Base-by-base conservation (phyloP, 1,140 invertebrate species). In the Thaumetopoea pityocampa region DNA sequence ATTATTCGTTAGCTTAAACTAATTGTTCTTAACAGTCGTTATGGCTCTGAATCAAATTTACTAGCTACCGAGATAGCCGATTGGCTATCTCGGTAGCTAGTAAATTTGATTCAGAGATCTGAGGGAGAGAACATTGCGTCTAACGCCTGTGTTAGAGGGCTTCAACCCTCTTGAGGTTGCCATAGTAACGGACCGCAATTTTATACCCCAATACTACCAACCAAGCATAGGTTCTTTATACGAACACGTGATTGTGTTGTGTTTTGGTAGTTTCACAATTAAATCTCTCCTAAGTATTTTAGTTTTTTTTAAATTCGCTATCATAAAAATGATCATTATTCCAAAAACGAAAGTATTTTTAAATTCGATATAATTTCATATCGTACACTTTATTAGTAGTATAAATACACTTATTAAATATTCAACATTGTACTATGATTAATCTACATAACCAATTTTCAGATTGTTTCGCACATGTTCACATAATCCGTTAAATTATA, bases 161-260 rank as follows among this genome's bases (percentile, higher is more conserved):
- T 62, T 32, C 56, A 67, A 60, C 74, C 73, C 78, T 67, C 67
- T 69, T 44, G 34, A 29, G 52, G 78, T 82, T 67, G 40, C 67
- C 44, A 72, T 82, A 51, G 68, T 48, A 68, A 82, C 78, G 51
- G 51, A 48, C 53, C 58, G 66, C 65, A 67, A 65, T 67, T 68
- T 65, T 57, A 70, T 73, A 63, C 67, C 58, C 54, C 46, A 52
- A 54, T 52, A n/a, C n/a, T n/a, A n/a, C n/a, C n/a, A n/a, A n/a
- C n/a, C 56, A 45, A 43, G 41, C 53, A 37, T 38, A 30, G 33
- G 47, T 41, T 19, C 8, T 6, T 36, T 18, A 17, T 17, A n/a
- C 11, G n/a, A 35, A 30, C 38, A 54, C 30, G 35, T 54, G 44
- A 20, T 48, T 28, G 12, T 11, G n/a, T 6, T n/a, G 6, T 15